phyloP scores from a whole-genome alignment of 2,113 vertebrate species.

The Pholis gunnellus region DNA sequence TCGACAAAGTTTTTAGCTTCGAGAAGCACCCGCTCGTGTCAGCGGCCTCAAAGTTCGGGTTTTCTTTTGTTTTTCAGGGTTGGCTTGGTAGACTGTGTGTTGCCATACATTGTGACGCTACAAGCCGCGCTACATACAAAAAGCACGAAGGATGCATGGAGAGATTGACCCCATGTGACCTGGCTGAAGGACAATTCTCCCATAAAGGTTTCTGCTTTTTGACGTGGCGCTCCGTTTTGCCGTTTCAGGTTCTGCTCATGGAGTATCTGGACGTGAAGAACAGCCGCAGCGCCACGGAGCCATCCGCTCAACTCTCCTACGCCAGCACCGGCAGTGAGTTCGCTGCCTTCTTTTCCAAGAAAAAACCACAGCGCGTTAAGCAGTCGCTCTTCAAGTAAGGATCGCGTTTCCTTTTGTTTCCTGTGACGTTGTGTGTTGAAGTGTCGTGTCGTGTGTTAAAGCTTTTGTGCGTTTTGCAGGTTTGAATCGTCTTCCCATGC shows the following conservation, averaged over 20 bases:
- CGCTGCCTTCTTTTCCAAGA: constrained; percentile 97
- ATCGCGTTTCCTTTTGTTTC: not conserved
- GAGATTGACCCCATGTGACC: not conserved
- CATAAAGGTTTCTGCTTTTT: not conserved
- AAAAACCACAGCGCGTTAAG: constrained; percentile 94
- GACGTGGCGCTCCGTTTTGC: constrained; percentile 5
- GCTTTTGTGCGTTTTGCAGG: constrained; percentile 56
- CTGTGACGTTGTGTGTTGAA: not conserved
- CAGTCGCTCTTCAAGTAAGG: constrained; percentile 96
- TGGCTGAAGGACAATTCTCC: not conserved
- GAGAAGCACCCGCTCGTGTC: constrained; percentile 24
- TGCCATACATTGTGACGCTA: not conserved
- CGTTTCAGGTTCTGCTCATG: constrained; percentile 91
- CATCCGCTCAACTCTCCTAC: constrained; percentile 93
- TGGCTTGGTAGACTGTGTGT: not conserved
- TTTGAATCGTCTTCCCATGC: constrained; percentile 98
- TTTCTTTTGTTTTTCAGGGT: constrained; percentile 28
- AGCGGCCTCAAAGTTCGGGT: not conserved
- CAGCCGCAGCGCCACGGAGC: constrained; percentile 91
- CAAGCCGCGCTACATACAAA: too few species aligned
- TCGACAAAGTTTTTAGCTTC: constrained; percentile 22
- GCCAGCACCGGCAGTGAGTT: constrained; percentile 95
- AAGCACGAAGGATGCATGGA: not conserved
- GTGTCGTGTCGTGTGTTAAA: not conserved
- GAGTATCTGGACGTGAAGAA: constrained; percentile 99